Base-by-base conservation (phyloP, 2,113 vertebrate species). In the Leptodactylus fuscus region DNA sequence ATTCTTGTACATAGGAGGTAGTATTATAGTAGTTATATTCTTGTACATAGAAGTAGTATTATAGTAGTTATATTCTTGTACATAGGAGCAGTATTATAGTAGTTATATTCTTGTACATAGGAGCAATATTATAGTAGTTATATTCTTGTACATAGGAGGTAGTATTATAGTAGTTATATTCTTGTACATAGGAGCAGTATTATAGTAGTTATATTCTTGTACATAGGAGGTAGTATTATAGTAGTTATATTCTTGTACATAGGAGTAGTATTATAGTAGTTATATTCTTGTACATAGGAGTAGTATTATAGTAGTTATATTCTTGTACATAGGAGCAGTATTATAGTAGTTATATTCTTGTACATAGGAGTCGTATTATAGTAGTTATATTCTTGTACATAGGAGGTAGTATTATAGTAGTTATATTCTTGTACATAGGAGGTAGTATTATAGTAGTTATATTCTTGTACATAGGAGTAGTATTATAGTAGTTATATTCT, bases 51-150 rank as follows among this genome's bases (percentile, higher is more conserved):
- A 9, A 9, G 22, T 7, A 58, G 55, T 58, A 24, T 58, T 24
- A 58, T 58, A 58, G 22, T 58, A 58, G 55, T 58, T 58, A 58
- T 58, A 58, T 58, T 58, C 55, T 58, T 58, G 22, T 58, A 58
- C 11, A 58, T 58, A 58, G 55, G 55, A 11, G 55, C 55, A 58
- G 55, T 58, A 58, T 58, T 58, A 58, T 58, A 58, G 55, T 55
- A 55, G 49, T 51, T 55, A 55, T n/a, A 55, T 55, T 55, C 53
- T 55, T 22, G 22, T 55, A 55, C 22, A 55, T 55, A 55, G 16
- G 13, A 51, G 41, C 46, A 48, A 11, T 48, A 48, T 48, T 48
- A 48, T 48, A 48, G 46, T 48, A 48, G 46, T 48, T 53, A 53
- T 53, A 53, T 53, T 53, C 49, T 53, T 53, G 49, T 53, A 53